Evolutionary conservation across 2,888 invertebrate species (phyloP).

Genomic region (Bimastos eiseni): DNA sequence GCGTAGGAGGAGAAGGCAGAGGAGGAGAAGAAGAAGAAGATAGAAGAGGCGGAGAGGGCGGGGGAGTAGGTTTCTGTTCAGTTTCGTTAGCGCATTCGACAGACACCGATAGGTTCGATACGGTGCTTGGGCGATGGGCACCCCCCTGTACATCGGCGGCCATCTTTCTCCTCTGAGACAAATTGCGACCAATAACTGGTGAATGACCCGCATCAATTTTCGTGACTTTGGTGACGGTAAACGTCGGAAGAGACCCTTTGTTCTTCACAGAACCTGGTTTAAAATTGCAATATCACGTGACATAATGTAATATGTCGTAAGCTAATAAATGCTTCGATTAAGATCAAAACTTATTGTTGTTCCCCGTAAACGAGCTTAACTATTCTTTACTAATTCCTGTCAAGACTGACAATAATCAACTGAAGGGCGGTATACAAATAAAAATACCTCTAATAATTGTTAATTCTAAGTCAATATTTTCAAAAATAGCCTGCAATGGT

Average conservation of each 20-base stretch:
- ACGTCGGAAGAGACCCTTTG: background rate
- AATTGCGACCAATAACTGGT: background rate
- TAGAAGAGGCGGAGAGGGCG: too few relatives aligned
- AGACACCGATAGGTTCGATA: background rate
- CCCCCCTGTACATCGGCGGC: background rate
- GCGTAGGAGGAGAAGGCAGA: background rate
- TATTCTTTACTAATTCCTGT: background rate
- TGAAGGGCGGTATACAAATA: too few relatives aligned
- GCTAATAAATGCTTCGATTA: background rate
- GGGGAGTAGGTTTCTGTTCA: background rate
- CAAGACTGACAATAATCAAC: background rate
- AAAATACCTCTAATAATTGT: too few relatives aligned
- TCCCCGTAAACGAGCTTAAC: background rate
- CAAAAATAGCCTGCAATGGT: background rate
- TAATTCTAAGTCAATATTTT: background rate
- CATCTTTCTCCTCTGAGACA: background rate
- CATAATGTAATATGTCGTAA: background rate
- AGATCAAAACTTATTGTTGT: background rate
- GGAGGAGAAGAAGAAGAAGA: background rate
- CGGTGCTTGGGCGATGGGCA: background rate
- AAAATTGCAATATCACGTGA: background rate
- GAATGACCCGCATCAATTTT: background rate
- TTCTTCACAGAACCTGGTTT: background rate
- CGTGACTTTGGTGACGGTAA: slow-evolving; percentile 10
- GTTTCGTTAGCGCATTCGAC: background rate